Conservation (phyloP, 1,140 invertebrate genomes). For the Hycleus cichorii region DNA sequence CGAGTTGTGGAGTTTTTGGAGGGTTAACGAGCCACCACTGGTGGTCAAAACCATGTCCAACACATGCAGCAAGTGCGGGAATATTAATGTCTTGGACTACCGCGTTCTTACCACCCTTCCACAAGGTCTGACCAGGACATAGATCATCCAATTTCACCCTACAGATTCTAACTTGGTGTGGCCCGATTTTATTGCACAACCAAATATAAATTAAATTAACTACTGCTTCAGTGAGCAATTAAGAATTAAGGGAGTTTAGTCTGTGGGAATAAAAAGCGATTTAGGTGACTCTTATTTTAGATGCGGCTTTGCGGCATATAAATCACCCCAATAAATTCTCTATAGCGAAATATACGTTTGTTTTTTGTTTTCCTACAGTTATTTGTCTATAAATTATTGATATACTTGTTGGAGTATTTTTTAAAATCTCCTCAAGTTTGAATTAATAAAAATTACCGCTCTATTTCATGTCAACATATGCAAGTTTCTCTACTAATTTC, state of each 20-base stretch:
- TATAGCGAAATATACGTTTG: too few relatives aligned
- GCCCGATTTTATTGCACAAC: constrained; percentile 41
- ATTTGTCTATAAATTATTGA: too few relatives aligned
- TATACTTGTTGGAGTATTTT: too few relatives aligned
- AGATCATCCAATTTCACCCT: constrained; percentile 33
- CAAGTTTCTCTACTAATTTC: too few relatives aligned
- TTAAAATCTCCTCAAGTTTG: too few relatives aligned
- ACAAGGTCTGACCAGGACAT: constrained; percentile 34
- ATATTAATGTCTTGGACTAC: constrained; percentile 41
- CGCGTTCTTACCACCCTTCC: constrained; percentile 37
- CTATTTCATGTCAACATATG: too few relatives aligned
- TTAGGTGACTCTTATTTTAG: constrained; percentile 33
- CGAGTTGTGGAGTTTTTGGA: background rate
- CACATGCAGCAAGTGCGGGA: constrained; percentile 36
- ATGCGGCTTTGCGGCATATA: constrained; percentile 12
- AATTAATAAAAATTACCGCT: too few relatives aligned
- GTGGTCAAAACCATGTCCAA: constrained; percentile 29
- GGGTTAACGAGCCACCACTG: constrained; percentile 16
- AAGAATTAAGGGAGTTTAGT: constrained; percentile 39
- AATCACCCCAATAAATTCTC: constrained; percentile 17
- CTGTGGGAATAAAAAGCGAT: constrained; percentile 38
- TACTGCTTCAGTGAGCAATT: constrained; percentile 41
- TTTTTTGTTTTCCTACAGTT: too few relatives aligned
- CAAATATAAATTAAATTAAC: constrained; percentile 43
- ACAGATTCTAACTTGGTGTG: constrained; percentile 20